Conservation (phyloP, 2,888 invertebrate genomes). For the Nipponacmea schrenckii region DNA sequence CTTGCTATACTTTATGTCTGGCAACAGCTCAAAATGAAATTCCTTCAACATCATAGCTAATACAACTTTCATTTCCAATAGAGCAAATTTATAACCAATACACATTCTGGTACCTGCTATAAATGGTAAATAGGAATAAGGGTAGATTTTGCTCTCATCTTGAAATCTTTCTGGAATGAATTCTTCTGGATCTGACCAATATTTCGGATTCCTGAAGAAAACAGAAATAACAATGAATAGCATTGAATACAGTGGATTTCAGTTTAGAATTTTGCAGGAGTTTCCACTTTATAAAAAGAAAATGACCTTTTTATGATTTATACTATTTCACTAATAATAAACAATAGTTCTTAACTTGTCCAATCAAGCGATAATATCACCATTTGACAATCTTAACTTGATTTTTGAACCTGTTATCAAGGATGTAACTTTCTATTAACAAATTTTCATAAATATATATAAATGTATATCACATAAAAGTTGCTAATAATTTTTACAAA, state of each 20-base stretch:
- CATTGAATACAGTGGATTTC: background rate
- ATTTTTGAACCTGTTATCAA: too few species aligned
- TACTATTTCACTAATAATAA: too few species aligned
- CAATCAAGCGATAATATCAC: too few species aligned
- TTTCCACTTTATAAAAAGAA: background rate
- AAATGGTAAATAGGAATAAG: conserved; percentile 40
- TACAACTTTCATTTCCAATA: conserved; percentile 39
- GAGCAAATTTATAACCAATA: conserved; percentile 48
- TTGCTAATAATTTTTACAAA: too few species aligned
- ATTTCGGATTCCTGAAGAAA: conserved; percentile 34
- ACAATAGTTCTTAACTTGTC: too few species aligned
- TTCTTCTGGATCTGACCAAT: conserved; percentile 44
- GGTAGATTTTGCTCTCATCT: conserved; percentile 22
- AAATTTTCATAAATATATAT: too few species aligned
- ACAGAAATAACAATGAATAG: background rate
- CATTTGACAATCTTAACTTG: too few species aligned
- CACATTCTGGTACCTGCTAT: conserved; percentile 45
- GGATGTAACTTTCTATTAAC: too few species aligned
- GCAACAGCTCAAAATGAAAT: conserved; percentile 35
- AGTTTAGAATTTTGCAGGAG: too few species aligned
- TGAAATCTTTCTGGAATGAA: conserved; percentile 52
- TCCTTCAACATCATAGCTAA: conserved; percentile 32
- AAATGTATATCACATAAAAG: too few species aligned
- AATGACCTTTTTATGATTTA: background rate
- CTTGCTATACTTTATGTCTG: conserved; percentile 31